Conservation (phyloP, 2,888 invertebrate species). For the Camptogramma bilineatum region DNA sequence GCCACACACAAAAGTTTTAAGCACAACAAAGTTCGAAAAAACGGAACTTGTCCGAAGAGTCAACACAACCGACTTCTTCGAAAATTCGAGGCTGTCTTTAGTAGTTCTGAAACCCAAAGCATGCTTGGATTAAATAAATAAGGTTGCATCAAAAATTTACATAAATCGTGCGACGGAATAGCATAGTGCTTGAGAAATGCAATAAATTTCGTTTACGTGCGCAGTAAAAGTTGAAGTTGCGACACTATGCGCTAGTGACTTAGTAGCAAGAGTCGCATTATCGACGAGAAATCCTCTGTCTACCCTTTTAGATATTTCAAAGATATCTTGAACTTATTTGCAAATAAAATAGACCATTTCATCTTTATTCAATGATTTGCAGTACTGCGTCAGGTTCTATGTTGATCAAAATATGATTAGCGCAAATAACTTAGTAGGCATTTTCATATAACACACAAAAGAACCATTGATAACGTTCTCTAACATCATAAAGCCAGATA, state of each 20-base stretch:
- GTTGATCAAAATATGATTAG: no score
- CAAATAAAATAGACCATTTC: no score
- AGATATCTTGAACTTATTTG: no score
- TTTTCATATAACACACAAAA: no score
- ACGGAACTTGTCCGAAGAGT: neutral
- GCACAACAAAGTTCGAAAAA: constrained; percentile 3
- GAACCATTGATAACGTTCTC: no score
- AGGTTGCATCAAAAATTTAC: constrained; percentile 38
- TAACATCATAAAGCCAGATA: no score
- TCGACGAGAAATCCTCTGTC: neutral
- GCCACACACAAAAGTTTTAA: neutral
- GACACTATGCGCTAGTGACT: constrained; percentile 22
- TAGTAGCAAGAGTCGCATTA: neutral
- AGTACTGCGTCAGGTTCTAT: no score
- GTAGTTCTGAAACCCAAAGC: constrained; percentile 11
- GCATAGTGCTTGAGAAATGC: constrained; percentile 38
- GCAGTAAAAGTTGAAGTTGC: constrained; percentile 27
- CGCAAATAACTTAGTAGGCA: no score
- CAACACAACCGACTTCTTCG: constrained; percentile 4
- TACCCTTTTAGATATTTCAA: no score
- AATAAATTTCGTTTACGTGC: constrained; percentile 44
- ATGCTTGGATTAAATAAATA: constrained; percentile 32
- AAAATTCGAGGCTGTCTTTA: neutral
- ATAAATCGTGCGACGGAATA: constrained; percentile 34
- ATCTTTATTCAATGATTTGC: no score